Conservation (phyloP, 2,888 invertebrate species). For the Sinhomidia bicolor region DNA sequence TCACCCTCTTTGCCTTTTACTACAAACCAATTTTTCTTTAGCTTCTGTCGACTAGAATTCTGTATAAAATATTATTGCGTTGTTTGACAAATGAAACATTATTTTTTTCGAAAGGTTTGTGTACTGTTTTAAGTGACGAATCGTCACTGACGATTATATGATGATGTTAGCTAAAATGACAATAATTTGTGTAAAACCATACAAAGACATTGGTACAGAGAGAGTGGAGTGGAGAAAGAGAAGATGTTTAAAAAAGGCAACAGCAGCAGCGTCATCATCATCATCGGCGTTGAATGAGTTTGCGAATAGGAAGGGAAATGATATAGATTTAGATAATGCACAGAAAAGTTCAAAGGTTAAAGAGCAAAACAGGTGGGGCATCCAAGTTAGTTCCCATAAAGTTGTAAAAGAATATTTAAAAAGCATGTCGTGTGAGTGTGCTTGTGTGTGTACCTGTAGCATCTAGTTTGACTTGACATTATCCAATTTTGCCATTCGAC, state of each 20-base stretch:
- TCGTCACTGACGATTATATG: neutral
- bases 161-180: neutral
- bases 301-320: neutral
- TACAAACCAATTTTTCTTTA: neutral
- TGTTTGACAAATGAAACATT: neutral
- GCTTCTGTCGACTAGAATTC: too few relatives aligned
- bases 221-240: conserved; percentile 47
- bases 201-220: too few relatives aligned
- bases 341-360: conserved; percentile 65
- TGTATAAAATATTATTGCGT: neutral
- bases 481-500: neutral
- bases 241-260: neutral
- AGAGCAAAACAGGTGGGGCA: conserved; percentile 67
- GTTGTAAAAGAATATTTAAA: too few relatives aligned
- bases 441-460: neutral
- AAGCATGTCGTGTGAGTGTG: too few relatives aligned
- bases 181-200: too few relatives aligned
- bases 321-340: neutral
- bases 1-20: neutral
- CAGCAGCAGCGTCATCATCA: too few relatives aligned
- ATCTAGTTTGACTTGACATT: neutral
- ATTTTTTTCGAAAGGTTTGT: neutral
- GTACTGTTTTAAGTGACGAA: too few relatives aligned
- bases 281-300: neutral
- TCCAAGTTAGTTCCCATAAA: neutral